A percentile compares a stretch with the other conserved stretches of the same genome.
phyloP scores from a whole-genome alignment of 1,140 invertebrate genomes.

The Meloidogyne hapla region DNA sequence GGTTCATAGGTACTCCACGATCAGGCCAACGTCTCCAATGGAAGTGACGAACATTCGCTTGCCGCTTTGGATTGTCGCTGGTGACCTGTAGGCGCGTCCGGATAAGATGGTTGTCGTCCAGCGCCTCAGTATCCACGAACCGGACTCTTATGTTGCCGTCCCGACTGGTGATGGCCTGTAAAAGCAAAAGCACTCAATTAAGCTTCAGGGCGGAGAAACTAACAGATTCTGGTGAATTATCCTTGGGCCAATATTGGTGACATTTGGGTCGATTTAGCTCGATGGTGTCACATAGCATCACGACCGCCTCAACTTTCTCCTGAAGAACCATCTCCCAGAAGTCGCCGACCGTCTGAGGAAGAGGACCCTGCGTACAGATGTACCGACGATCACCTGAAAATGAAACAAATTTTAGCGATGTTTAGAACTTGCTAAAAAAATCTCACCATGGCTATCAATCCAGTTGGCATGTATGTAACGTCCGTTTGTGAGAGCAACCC shows the following conservation, averaged over 20 bases:
- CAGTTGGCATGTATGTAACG: constrained; percentile 45
- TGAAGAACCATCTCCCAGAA: constrained; percentile 68
- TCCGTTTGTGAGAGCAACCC: constrained; percentile 22
- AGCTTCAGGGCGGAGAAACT: not conserved
- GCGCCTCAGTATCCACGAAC: not conserved
- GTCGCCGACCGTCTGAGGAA: constrained; percentile 64
- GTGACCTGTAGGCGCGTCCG: not conserved
- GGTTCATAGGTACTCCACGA: constrained; percentile 40
- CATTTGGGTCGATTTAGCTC: constrained; percentile 61
- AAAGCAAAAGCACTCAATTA: not conserved
- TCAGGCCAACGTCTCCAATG: constrained; percentile 46
- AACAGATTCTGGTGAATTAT: not conserved
- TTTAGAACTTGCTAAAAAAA: too few relatives aligned
- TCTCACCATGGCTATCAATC: not conserved
- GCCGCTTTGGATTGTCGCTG: constrained; percentile 1
- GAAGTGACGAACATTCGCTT: constrained; percentile 16
- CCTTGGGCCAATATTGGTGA: constrained; percentile 36
- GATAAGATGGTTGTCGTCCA: constrained; percentile 11
- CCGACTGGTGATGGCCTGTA: not conserved
- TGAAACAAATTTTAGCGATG: not conserved
- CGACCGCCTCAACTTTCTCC: constrained; percentile 64
- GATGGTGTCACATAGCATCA: constrained; percentile 66
- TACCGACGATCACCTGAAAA: constrained; percentile 28
- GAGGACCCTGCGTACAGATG: constrained; percentile 65
- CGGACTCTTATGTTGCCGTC: constrained; percentile 15